These are phyloP conservation scores for Cardiocondyla obscurior DNA, from an alignment of 1,140 invertebrate species.

Conservation along the genomic window DNA sequence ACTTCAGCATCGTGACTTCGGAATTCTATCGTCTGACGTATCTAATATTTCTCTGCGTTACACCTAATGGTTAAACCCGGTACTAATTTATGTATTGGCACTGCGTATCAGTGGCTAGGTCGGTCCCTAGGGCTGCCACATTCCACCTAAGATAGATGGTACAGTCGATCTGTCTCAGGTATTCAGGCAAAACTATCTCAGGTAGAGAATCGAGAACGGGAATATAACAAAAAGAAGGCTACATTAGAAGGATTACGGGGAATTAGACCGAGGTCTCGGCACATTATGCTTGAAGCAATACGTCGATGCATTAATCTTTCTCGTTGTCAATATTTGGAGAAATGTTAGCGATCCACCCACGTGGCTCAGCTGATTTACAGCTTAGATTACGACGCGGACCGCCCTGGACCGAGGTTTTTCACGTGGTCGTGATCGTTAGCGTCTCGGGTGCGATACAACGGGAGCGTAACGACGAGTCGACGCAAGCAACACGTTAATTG, in stretches of 20 bases:
- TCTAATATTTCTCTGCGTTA: background rate
- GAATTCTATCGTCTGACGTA: background rate
- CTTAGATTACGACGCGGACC: background rate
- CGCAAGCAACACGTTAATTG: constrained; percentile 56
- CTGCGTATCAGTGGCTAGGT: background rate
- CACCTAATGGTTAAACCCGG: background rate
- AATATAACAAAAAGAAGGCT: background rate
- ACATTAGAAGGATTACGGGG: background rate
- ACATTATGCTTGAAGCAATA: background rate
- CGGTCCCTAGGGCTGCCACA: background rate
- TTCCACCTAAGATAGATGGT: background rate
- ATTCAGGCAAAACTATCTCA: background rate
- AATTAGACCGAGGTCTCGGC: background rate
- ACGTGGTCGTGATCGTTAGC: constrained; percentile 6
- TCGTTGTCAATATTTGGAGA: background rate
- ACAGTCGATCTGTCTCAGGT: background rate
- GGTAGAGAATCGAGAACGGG: background rate
- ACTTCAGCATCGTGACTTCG: too few relatives aligned
- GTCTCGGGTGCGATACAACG: background rate
- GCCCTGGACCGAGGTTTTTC: constrained; percentile 7
- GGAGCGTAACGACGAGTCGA: background rate
- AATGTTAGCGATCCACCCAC: background rate
- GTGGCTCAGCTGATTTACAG: too few relatives aligned
- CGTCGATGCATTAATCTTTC: background rate
- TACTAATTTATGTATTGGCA: background rate